A percentile compares a stretch with the other conserved stretches of the same genome.
phyloP scores from a whole-genome alignment of 2,797 vertebrate genomes.

The Coilia nasus region DNA sequence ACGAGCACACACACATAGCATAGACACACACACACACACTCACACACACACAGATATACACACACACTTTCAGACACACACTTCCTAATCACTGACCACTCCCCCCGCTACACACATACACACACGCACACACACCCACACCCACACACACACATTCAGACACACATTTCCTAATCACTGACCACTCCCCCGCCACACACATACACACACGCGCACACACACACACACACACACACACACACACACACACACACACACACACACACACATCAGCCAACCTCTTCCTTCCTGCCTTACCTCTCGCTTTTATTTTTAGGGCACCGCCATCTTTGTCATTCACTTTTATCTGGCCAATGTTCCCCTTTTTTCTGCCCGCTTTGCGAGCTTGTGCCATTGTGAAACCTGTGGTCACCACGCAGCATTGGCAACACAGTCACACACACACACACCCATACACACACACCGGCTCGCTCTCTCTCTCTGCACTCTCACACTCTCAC shows the following conservation, averaged over 20 bases:
- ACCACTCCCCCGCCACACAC: not conserved
- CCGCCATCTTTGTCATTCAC: not conserved
- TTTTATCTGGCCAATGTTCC: not conserved
- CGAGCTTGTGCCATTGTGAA: not conserved
- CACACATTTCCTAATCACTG: not conserved
- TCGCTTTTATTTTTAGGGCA: constrained; percentile 8
- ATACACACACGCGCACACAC: constrained; percentile 24
- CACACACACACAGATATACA: not conserved
- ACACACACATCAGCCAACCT: constrained; percentile 10
- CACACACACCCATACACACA: no score
- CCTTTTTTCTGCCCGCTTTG: not conserved
- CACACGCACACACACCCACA: not conserved
- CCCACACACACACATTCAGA: not conserved
- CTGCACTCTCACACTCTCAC: no score
- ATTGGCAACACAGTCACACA: not conserved
- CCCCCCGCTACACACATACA: constrained; percentile 1
- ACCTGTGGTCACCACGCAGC: not conserved
- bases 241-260: constrained; percentile 26
- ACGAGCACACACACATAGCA: not conserved
- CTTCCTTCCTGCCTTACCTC: not conserved
- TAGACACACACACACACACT: not conserved
- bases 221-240: not conserved
- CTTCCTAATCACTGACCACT: not conserved
- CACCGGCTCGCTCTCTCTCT: no score
- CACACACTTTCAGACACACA: not conserved